Evolutionary conservation across 2,888 invertebrate species (phyloP).

Genomic region (Leucophenga maculata): DNA sequence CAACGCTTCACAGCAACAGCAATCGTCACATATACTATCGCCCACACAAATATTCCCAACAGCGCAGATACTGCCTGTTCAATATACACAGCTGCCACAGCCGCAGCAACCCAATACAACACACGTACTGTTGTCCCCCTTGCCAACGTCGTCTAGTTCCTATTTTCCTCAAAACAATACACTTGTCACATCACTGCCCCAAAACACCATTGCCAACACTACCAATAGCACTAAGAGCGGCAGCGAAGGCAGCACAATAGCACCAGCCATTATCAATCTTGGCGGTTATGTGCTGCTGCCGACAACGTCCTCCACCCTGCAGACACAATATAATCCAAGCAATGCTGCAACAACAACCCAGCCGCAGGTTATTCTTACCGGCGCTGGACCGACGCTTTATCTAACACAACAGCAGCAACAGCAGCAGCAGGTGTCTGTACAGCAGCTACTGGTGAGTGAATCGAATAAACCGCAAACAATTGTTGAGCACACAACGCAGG

Average conservation of each 20-base stretch:
- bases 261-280: constrained; percentile 53
- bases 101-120: constrained; percentile 69
- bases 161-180: constrained; percentile 43
- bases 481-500: constrained; percentile 37
- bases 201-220: constrained; percentile 26
- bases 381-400: constrained; percentile 42
- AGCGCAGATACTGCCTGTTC: constrained; percentile 72
- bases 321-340: constrained; percentile 36
- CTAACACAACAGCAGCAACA: constrained; percentile 49
- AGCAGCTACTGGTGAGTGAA: constrained; percentile 71
- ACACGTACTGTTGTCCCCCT: constrained; percentile 41
- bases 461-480: constrained; percentile 48
- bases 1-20: constrained; percentile 37
- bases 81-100: constrained; percentile 70
- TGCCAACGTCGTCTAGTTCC: not conserved
- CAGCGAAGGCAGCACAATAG: constrained; percentile 1
- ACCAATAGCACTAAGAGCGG: constrained; percentile 18
- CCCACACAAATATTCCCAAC: constrained; percentile 71
- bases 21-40: constrained; percentile 51
- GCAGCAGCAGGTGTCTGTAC: constrained; percentile 50
- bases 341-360: constrained; percentile 43
- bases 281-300: constrained; percentile 60
- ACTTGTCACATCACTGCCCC: constrained; percentile 3
- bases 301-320: constrained; percentile 4
- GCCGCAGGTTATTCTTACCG: constrained; percentile 41